Base-by-base conservation (phyloP, 2,797 vertebrate genomes). In the Molossus alvarezi region DNA sequence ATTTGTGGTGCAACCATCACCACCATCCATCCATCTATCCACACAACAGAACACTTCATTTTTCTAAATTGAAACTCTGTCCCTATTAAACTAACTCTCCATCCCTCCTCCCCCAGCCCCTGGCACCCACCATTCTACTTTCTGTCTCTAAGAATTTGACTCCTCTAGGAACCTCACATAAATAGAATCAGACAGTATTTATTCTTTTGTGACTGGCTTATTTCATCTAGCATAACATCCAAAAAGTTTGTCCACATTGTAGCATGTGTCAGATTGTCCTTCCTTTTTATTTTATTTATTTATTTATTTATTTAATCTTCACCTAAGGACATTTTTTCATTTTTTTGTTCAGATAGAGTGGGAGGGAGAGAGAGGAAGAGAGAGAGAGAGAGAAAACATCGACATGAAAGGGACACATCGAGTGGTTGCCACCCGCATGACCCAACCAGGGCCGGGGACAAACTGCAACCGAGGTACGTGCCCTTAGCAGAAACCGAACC, bases 211-310 rank as follows among this genome's bases (percentile, higher is more conserved):
- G 55, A 33, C 29, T 57, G 29, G 20, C 45, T 73, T 51, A 33
- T 14, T 89, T 80, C 33, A 57, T 3, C 12, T 3, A n/a, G 29
- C 18, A 51, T 55, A 20, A 15, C 27, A 62, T 88, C 41, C 33
- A 67, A 60, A 23, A 9, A 41, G 57, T n/a, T 67, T 23, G 64
- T 15, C 55, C 1, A 1, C 23, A 37, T 11, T 60, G 45, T 11
- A 67, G 41, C 33, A 6, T 11, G 33, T 18, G 45, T 33, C 45
- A 62, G 33, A 9, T n/a, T 53, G 4, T 37, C 33, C 12, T 75
- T 91, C 76, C 69, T 84, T 92, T 84, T 73, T 11, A 79, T 33
- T 67, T 65, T 65, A 67, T 18, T 37, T 60, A 60, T 20, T 60
- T 45, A 45, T 45, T 60, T 69, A 69, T 5, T 33, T 69, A 33